Evolutionary conservation across 2,797 vertebrate genomes (phyloP).

Genomic region (Peromyscus aztecus): DNA sequence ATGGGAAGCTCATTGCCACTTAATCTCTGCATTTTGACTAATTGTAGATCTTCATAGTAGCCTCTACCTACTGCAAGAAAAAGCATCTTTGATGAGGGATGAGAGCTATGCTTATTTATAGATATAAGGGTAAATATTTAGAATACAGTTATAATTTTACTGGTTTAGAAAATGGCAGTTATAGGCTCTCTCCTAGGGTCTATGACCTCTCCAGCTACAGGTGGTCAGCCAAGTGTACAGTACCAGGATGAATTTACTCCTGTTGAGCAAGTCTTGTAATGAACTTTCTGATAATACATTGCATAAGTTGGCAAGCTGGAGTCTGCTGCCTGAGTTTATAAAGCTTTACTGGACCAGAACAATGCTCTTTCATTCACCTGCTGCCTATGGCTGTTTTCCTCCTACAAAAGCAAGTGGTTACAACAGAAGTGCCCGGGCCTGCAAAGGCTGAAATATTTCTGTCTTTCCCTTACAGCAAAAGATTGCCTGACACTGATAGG

Average conservation of each 20-base stretch:
- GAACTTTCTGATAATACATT: not conserved
- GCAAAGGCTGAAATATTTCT: conserved; percentile 46
- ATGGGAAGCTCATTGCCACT: not conserved
- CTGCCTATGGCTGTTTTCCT: not conserved
- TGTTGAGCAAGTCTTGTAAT: not conserved
- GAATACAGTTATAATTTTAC: not conserved
- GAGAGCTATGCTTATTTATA: not conserved
- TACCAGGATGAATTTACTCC: not conserved
- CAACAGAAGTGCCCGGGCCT: not conserved
- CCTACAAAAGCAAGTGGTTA: conserved; percentile 41
- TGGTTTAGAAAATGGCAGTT: not conserved
- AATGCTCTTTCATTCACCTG: not conserved
- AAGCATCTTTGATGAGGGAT: not conserved
- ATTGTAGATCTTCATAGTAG: not conserved
- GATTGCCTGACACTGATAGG: not conserved
- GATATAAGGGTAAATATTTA: not conserved
- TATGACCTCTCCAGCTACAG: not conserved
- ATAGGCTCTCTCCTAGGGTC: not conserved
- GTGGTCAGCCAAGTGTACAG: not conserved
- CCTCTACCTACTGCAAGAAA: not conserved
- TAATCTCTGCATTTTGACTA: not conserved
- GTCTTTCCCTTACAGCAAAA: conserved; percentile 45
- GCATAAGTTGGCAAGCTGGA: not conserved
- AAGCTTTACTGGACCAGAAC: conserved; percentile 43
- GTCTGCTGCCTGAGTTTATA: conserved; percentile 44